Conservation (phyloP, 2,888 invertebrate genomes). For the Linyphia triangularis region DNA sequence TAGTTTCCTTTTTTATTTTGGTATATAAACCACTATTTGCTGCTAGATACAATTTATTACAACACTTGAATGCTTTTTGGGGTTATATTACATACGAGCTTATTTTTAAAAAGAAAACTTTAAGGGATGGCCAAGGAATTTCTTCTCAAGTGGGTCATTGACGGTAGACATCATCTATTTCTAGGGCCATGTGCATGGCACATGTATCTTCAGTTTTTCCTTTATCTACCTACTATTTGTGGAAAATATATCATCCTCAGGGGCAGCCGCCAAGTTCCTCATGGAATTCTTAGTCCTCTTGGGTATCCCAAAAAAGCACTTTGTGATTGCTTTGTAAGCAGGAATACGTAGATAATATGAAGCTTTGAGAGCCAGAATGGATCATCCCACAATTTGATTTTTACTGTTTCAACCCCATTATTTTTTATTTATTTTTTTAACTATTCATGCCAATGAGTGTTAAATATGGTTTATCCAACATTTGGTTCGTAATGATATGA, state of each 20-base stretch:
- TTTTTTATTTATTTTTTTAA: too few species aligned
- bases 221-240: conserved; percentile 44
- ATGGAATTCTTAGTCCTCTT: neutral
- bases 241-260: conserved; percentile 13
- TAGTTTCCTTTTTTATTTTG: too few species aligned
- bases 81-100: neutral
- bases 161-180: conserved; percentile 28
- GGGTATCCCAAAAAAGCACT: neutral
- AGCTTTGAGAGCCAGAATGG: too few species aligned
- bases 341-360: too few species aligned
- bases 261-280: neutral
- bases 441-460: too few species aligned
- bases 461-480: too few species aligned
- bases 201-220: conserved; percentile 20
- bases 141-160: neutral
- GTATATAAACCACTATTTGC: neutral
- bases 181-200: conserved; percentile 44
- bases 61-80: neutral
- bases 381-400: too few species aligned
- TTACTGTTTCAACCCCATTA: too few species aligned
- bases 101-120: conserved; percentile 2
- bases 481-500: too few species aligned
- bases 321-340: too few species aligned
- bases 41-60: neutral
- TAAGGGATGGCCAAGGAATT: neutral